A percentile compares a stretch with the other conserved stretches of the same genome.
These are phyloP conservation scores for Spatula clypeata DNA, from an alignment of 2,797 vertebrate genomes.

Conservation along the genomic window DNA sequence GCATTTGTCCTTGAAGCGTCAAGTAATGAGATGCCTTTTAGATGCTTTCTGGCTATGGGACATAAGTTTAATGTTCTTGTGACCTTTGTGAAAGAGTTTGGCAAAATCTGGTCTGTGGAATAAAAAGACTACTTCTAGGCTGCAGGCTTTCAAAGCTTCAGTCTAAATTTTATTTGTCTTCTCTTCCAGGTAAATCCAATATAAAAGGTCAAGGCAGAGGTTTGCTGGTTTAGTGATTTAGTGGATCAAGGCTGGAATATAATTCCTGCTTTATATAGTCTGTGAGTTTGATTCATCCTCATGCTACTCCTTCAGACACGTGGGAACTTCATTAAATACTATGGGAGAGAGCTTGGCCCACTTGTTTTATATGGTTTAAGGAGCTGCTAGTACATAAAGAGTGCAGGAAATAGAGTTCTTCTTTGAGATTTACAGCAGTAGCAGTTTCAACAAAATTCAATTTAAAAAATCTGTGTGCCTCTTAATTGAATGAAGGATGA, in stretches of 20 bases:
- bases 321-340: not conserved
- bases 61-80: not conserved
- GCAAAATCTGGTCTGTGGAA: not conserved
- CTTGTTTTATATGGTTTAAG: not conserved
- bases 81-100: conserved; percentile 13
- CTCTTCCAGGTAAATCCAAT: not conserved
- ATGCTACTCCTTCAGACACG: not conserved
- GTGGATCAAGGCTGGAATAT: not conserved
- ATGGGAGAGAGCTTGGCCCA: not conserved
- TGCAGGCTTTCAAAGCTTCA: not conserved
- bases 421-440: not conserved
- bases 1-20: conserved; percentile 22
- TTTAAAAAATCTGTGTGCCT: not conserved
- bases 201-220: not conserved
- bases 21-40: not conserved
- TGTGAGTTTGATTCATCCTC: not conserved
- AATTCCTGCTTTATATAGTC: not conserved
- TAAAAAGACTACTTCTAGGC: not conserved
- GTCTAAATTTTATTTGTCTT: not conserved
- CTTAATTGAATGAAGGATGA: conserved; percentile 6
- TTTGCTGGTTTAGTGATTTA: not conserved
- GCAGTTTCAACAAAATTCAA: conserved; percentile 5
- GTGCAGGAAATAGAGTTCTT: not conserved
- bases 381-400: not conserved
- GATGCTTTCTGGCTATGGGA: not conserved